Evolutionary conservation across 2,888 invertebrate genomes (phyloP).

Genomic region (Nowickia ferox): DNA sequence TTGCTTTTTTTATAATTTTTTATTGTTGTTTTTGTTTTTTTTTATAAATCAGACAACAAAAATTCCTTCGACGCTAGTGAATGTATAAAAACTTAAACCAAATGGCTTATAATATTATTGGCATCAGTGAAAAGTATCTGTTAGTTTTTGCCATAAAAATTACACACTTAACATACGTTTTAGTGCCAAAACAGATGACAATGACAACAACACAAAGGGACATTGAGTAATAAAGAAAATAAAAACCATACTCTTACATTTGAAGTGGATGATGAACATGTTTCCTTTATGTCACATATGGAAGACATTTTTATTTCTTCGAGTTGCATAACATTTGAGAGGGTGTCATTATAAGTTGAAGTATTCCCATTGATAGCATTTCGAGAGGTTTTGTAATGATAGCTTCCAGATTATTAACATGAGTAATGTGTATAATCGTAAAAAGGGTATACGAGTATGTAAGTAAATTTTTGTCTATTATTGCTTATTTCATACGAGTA

Average conservation of each 20-base stretch:
- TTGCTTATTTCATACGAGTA: neutral
- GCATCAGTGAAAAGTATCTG: slow-evolving; percentile 44
- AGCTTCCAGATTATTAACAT: neutral
- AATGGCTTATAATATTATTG: slow-evolving; percentile 55
- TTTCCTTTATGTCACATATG: slow-evolving; percentile 44
- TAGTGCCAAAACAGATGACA: slow-evolving; percentile 70
- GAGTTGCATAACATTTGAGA: slow-evolving; percentile 13
- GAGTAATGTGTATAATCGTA: neutral
- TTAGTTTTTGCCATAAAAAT: slow-evolving; percentile 40
- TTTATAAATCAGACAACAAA: slow-evolving; percentile 21
- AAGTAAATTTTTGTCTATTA: neutral
- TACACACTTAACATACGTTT: slow-evolving; percentile 74
- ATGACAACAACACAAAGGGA: slow-evolving; percentile 43
- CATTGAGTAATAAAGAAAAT: slow-evolving; percentile 24
- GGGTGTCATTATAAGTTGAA: slow-evolving; percentile 47
- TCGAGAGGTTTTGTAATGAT: slow-evolving; percentile 47
- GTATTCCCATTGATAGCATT: slow-evolving; percentile 33
- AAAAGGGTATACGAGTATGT: no score
- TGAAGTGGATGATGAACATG: slow-evolving; percentile 66
- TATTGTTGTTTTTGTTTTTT: neutral
- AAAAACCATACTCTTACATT: slow-evolving; percentile 34
- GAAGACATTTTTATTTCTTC: slow-evolving; percentile 27
- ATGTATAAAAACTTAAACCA: slow-evolving; percentile 41
- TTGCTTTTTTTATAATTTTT: neutral
- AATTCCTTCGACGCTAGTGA: slow-evolving; percentile 11